Conservation (phyloP, 2,888 invertebrate genomes). For the Toxonevra muliebris region DNA sequence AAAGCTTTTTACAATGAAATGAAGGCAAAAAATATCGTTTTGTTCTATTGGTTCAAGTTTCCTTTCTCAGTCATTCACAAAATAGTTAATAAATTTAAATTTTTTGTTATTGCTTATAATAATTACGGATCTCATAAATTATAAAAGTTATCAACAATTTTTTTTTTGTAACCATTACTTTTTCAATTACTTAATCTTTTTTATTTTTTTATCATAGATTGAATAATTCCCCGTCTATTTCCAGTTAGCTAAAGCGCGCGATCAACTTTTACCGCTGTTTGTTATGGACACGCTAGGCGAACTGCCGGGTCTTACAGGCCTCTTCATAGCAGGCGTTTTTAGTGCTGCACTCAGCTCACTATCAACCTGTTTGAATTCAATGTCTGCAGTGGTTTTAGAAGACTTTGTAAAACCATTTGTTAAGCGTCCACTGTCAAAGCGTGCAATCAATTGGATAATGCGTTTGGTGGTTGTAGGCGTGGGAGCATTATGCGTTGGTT, state of each 20-base stretch:
- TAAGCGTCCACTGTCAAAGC: conserved; percentile 68
- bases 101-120: no score
- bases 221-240: conserved; percentile 36
- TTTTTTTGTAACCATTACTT: not conserved
- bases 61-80: no score
- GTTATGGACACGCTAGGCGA: conserved; percentile 84
- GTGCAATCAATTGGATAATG: conserved; percentile 71
- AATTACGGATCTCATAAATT: no score
- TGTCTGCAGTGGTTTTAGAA: conserved; percentile 79
- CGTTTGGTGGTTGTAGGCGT: conserved; percentile 76
- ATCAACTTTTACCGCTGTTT: conserved; percentile 83
- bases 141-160: no score
- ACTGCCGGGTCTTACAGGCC: conserved; percentile 82
- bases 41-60: no score
- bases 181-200: not conserved
- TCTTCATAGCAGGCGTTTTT: conserved; percentile 90
- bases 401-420: conserved; percentile 76
- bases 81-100: no score
- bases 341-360: conserved; percentile 86
- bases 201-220: no score
- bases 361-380: conserved; percentile 80
- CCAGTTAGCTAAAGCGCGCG: conserved; percentile 75
- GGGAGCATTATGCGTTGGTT: conserved; percentile 73
- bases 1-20: no score
- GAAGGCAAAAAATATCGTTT: no score